Conservation (phyloP, 2,113 vertebrate genomes). For the Perca fluviatilis region DNA sequence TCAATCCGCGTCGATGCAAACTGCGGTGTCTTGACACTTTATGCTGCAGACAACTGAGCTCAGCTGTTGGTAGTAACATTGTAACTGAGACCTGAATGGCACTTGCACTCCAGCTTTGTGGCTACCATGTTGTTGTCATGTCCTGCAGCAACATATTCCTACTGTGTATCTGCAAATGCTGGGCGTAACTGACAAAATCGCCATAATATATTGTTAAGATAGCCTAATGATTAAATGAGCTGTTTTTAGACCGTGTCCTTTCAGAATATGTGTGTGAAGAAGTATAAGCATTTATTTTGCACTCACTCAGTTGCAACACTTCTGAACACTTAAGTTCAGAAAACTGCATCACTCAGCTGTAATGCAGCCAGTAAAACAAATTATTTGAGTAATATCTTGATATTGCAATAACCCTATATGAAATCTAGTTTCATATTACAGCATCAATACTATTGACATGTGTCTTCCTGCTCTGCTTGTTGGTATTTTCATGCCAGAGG, state of each 20-base stretch:
- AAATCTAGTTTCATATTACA: not conserved
- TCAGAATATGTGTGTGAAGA: not conserved
- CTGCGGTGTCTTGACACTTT: conserved; percentile 64
- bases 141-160: conserved; percentile 38
- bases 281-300: not conserved
- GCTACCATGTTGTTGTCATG: conserved; percentile 64
- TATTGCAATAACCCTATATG: not conserved
- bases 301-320: not conserved
- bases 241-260: not conserved
- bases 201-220: not conserved
- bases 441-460: conserved; percentile 1
- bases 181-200: not conserved
- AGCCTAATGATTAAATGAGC: too few species aligned
- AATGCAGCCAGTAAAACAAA: not conserved
- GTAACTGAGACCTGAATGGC: conserved; percentile 53
- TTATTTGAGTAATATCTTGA: not conserved
- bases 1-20: conserved; percentile 7
- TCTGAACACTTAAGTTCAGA: not conserved
- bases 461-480: not conserved
- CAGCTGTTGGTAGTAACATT: conserved; percentile 53
- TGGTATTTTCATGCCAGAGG: not conserved
- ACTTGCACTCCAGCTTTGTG: conserved; percentile 49
- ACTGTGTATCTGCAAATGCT: not conserved
- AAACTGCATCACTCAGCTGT: not conserved
- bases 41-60: conserved; percentile 44